Percentiles rank a stretch among this genome's conserved stretches.
Evolutionary conservation across 2,113 vertebrate species (phyloP).

Genomic region (Sardina pilchardus): DNA sequence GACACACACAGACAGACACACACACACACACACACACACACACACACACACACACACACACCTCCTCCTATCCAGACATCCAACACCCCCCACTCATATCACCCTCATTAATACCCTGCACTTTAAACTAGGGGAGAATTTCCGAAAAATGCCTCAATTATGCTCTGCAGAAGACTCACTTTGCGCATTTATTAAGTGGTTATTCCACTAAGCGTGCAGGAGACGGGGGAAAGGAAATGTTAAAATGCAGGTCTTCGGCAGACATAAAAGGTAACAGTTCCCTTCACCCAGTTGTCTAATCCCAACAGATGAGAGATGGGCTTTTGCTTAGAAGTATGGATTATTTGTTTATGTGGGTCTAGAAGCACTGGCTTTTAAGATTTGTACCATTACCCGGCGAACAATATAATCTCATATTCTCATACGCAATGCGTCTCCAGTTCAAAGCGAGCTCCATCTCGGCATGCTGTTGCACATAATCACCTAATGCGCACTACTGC

Average conservation of each 20-base stretch:
- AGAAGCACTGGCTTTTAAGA: constrained; percentile 64
- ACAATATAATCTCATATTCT: constrained; percentile 58
- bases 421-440: constrained; percentile 70
- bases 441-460: constrained; percentile 72
- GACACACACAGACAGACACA: constrained; percentile 7
- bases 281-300: constrained; percentile 63
- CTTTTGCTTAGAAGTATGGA: constrained; percentile 62
- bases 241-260: constrained; percentile 44
- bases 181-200: constrained; percentile 56
- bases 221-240: constrained; percentile 21
- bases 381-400: constrained; percentile 55
- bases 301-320: constrained; percentile 74
- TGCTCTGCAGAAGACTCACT: constrained; percentile 42
- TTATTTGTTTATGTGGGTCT: constrained; percentile 74
- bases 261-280: constrained; percentile 75
- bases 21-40: constrained; percentile 16
- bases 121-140: constrained; percentile 47
- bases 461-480: constrained; percentile 75
- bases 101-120: constrained; percentile 55
- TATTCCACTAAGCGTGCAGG: constrained; percentile 52
- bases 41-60: not conserved
- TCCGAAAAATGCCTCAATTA: constrained; percentile 54
- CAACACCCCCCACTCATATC: constrained; percentile 32
- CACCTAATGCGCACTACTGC: constrained; percentile 60
- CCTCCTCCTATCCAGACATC: constrained; percentile 22